Base-by-base conservation (phyloP, 2,113 vertebrate genomes). In the Daphoenositta chrysoptera region DNA sequence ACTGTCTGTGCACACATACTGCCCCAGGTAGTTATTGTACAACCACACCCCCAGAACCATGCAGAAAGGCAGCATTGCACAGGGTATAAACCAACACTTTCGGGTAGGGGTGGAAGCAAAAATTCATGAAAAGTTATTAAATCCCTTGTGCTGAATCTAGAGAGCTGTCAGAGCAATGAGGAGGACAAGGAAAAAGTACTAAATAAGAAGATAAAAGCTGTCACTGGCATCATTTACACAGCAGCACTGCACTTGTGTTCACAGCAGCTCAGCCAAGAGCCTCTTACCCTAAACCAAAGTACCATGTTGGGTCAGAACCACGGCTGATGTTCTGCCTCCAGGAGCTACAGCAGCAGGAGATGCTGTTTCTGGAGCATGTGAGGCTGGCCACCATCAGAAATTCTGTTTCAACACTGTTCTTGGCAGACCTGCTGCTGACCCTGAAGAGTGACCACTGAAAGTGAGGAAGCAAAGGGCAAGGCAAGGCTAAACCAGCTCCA, bases 341-440 rank as follows among this genome's bases (percentile, higher is more conserved):
- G 27, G 4, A 57, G 16, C 51, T 61, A 35, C 39, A 76, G 72
- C 63, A 92, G 47, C 24, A 64, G 40, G 13, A 90, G 57, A 47
- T 26, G 64, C 22, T 71, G 40, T 18, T 87, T 26, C 58, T 24
- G 31, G 47, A 81, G 20, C 58, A 61, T 0, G 0, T 5, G 10
- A 40, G 57, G 44, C 53, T 16, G 40, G 58, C 27, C 45, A 57
- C 44, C 37, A 39, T 6, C 53, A 54, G 47, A 65, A 82, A 39
- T 20, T 61, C 37, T 54, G 13, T 27, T 81, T 66, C n/a, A 68
- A 42, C 11, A 33, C 2, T 10, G 51, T 16, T 69, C 47, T 23
- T 39, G 19, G 37, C 24, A 15, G 5, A 28, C 24, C 53, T 23
- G 35, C 51, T 75, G 61, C 65, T 64, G 33, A 17, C 44, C 51